phyloP scores from a whole-genome alignment of 1,140 invertebrate genomes.

The Drosophila rhopaloa region DNA sequence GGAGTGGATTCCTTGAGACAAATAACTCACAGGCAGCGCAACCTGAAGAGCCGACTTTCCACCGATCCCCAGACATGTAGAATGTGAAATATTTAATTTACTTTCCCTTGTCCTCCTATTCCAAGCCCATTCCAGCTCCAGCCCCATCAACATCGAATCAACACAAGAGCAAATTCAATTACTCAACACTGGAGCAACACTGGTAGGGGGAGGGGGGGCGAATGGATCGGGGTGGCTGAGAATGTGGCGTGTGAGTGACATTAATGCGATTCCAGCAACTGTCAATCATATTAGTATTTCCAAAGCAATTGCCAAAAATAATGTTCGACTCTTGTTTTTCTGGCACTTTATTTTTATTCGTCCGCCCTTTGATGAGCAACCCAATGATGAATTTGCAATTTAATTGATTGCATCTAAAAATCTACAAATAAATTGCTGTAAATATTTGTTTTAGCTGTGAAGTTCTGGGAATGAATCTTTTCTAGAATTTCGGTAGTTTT shows the following conservation, averaged over 20 bases:
- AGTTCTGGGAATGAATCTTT: constrained; percentile 1
- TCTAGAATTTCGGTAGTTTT: too few species aligned
- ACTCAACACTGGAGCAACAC: constrained; percentile 56
- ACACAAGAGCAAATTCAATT: constrained; percentile 79
- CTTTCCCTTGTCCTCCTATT: constrained; percentile 25
- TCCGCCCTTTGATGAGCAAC: constrained; percentile 53
- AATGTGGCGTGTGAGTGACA: constrained; percentile 60
- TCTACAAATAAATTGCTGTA: constrained; percentile 55
- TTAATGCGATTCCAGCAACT: constrained; percentile 67
- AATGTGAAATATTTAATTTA: constrained; percentile 71
- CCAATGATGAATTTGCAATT: constrained; percentile 64
- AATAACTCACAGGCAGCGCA: constrained; percentile 28
- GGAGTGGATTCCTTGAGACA: constrained; percentile 48
- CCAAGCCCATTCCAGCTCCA: constrained; percentile 22
- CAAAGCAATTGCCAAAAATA: constrained; percentile 53
- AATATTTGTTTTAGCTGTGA: constrained; percentile 23
- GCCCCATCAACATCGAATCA: constrained; percentile 66
- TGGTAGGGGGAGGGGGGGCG: constrained; percentile 6
- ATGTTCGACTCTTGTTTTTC: constrained; percentile 49
- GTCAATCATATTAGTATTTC: constrained; percentile 72
- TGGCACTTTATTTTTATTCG: constrained; percentile 38
- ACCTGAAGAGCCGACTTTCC: constrained; percentile 18
- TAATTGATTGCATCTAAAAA: constrained; percentile 64
- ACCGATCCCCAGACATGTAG: constrained; percentile 18
- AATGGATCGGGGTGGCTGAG: neutral